Evolutionary conservation across 2,888 invertebrate species (phyloP).

Genomic region (Oscheius sp.): DNA sequence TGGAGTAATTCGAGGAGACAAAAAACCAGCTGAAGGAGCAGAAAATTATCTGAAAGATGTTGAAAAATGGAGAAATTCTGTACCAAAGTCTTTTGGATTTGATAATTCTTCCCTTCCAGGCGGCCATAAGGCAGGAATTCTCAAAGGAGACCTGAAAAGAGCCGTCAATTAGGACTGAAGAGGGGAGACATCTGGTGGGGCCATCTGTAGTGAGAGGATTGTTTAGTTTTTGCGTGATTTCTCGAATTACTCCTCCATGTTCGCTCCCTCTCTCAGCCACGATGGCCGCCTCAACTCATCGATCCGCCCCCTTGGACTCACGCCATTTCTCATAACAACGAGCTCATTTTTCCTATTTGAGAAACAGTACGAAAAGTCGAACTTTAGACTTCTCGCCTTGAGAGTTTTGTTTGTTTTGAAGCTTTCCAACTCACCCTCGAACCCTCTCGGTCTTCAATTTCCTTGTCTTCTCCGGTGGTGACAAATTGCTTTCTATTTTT

Average conservation of each 20-base stretch:
- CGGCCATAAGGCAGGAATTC: no score
- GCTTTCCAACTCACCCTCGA: no score
- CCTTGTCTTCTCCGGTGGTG: not conserved
- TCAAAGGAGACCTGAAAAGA: no score
- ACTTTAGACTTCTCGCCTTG: no score
- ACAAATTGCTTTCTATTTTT: not conserved
- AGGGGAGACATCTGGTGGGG: no score
- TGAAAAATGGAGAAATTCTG: not conserved
- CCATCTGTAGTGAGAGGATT: not conserved
- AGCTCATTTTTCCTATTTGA: not conserved
- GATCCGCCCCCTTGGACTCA: not conserved
- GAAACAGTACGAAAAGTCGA: no score
- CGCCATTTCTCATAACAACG: not conserved
- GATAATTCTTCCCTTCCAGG: not conserved
- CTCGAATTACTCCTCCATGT: not conserved
- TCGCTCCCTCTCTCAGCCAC: no score
- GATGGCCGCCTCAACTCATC: constrained; percentile 1
- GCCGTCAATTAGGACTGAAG: no score
- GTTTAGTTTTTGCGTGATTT: not conserved
- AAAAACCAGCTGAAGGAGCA: no score
- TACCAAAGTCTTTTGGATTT: not conserved
- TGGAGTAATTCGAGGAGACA: no score
- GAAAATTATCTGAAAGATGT: not conserved
- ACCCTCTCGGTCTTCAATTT: not conserved
- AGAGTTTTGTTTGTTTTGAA: no score